Conservation (phyloP, 2,888 invertebrate genomes). For the Diloba caeruleocephala region DNA sequence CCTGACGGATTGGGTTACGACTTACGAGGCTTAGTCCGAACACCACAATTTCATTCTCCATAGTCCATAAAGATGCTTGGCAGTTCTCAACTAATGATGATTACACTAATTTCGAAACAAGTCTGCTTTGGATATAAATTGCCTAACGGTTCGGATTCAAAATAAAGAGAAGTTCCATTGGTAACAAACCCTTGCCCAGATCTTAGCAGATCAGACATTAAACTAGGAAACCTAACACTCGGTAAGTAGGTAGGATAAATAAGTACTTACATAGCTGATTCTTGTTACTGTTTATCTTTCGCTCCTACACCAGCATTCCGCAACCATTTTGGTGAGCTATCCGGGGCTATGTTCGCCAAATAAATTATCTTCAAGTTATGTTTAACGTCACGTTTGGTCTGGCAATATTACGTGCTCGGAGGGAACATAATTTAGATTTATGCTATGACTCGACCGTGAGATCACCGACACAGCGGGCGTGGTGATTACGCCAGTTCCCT, state of each 20-base stretch:
- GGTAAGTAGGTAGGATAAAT: constrained; percentile 4
- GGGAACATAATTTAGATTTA: constrained; percentile 50
- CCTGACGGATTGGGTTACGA: too few species aligned
- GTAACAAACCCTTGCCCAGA: too few species aligned
- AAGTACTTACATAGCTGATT: constrained; percentile 11
- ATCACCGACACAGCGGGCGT: constrained; percentile 35
- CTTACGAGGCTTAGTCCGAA: too few species aligned
- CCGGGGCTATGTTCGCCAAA: constrained; percentile 19
- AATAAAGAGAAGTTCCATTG: too few species aligned
- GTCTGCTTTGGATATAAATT: too few species aligned
- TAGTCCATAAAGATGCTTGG: too few species aligned
- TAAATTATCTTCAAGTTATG: constrained; percentile 43
- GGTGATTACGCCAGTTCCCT: constrained; percentile 29
- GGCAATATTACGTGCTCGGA: constrained; percentile 42
- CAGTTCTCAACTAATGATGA: too few species aligned
- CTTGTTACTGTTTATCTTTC: constrained; percentile 21
- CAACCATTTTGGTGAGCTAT: constrained; percentile 13
- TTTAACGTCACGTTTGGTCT: constrained; percentile 25
- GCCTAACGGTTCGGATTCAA: too few species aligned
- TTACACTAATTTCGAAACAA: too few species aligned
- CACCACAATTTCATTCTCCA: too few species aligned
- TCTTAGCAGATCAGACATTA: not conserved
- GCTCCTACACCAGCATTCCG: constrained; percentile 24
- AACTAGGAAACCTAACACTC: not conserved
- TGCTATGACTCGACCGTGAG: constrained; percentile 42